Conservation (phyloP, 2,797 vertebrate species). For the Gila robusta region DNA sequence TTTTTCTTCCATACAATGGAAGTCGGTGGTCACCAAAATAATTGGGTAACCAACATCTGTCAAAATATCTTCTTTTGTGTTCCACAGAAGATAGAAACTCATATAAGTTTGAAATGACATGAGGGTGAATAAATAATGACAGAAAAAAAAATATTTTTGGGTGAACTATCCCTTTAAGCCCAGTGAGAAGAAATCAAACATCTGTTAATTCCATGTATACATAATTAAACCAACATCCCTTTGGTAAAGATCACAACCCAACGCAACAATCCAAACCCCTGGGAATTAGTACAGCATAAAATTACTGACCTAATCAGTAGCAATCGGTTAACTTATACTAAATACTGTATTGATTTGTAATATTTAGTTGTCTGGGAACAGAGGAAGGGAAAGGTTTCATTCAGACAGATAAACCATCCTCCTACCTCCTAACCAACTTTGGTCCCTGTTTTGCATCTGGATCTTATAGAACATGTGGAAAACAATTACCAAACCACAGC, state of each 20-base stretch:
- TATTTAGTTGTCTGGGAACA: neutral
- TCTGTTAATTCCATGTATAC: neutral
- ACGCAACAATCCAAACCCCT: neutral
- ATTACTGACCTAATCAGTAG: neutral
- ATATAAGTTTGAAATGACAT: neutral
- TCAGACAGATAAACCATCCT: constrained; percentile 21
- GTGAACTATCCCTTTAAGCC: neutral
- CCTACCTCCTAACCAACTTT: neutral
- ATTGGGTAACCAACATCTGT: neutral
- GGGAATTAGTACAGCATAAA: neutral
- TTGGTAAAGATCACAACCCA: neutral
- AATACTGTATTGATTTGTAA: neutral
- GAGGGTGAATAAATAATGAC: neutral
- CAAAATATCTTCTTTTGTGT: neutral
- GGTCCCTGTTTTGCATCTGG: neutral
- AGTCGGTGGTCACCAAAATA: neutral
- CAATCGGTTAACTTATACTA: neutral
- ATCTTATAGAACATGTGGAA: neutral
- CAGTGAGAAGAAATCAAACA: neutral
- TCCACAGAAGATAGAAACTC: neutral
- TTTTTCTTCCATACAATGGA: neutral
- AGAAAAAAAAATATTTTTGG: neutral
- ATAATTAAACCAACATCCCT: neutral
- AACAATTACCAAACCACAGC: neutral
- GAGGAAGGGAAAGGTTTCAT: constrained; percentile 13